Percentiles rank a stretch among this genome's conserved stretches.
Evolutionary conservation across 2,113 vertebrate genomes (phyloP).

Genomic region (Sterrhoptilus dennistouni): DNA sequence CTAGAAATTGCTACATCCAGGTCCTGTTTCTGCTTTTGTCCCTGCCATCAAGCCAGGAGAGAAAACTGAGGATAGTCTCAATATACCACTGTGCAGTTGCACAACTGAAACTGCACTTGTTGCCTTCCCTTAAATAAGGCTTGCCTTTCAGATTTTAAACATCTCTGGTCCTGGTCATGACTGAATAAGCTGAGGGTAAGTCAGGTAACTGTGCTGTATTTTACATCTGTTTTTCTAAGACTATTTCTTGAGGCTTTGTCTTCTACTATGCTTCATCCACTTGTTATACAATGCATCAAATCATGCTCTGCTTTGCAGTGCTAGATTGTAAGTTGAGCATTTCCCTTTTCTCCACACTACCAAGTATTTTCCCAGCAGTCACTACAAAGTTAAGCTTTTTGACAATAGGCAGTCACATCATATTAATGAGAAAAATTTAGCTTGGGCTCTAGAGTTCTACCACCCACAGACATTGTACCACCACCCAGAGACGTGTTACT

Average conservation of each 20-base stretch:
- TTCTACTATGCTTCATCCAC: not conserved
- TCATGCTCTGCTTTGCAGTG: not conserved
- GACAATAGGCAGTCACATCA: not conserved
- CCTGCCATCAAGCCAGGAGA: not conserved
- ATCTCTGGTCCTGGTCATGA: not conserved
- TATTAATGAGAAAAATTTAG: constrained; percentile 5
- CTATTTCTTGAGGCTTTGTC: not conserved
- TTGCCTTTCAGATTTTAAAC: not conserved
- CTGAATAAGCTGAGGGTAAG: not conserved
- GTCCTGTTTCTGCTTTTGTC: constrained; percentile 6
- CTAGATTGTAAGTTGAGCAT: not conserved
- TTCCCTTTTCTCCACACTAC: not conserved
- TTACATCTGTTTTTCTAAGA: not conserved
- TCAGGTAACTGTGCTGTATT: not conserved
- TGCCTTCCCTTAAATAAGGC: not conserved
- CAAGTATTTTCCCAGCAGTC: constrained; percentile 16
- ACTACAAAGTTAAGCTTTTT: constrained; percentile 3
- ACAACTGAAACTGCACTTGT: not conserved
- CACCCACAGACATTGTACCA: constrained; percentile 20
- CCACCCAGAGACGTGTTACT: not conserved
- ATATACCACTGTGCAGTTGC: not conserved
- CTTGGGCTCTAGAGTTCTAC: not conserved
- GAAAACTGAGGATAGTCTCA: not conserved
- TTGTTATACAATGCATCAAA: not conserved
- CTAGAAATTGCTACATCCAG: not conserved